Percentiles rank a stretch among this genome's conserved stretches.
phyloP scores from a whole-genome alignment of 1,140 invertebrate species.

The Leptopilina boulardi region DNA sequence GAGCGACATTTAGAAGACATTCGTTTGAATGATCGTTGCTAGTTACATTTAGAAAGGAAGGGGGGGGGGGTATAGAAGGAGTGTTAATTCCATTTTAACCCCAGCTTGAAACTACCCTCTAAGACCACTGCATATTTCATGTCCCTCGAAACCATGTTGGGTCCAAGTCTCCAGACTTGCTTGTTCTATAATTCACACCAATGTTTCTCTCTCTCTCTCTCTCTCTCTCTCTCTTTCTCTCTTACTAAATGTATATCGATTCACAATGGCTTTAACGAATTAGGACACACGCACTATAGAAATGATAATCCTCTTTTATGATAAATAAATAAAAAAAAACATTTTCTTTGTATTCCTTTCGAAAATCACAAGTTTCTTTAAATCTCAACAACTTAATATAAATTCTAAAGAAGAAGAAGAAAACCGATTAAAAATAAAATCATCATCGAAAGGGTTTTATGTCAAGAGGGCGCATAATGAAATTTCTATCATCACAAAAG shows the following conservation, averaged over 20 bases:
- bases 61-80: conserved; percentile 44
- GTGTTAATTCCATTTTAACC: conserved; percentile 74
- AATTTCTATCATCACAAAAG: background rate
- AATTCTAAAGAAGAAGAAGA: too few relatives aligned
- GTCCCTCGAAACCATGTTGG: conserved; percentile 49
- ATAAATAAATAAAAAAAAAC: too few relatives aligned
- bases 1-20: conserved; percentile 42
- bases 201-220: conserved; percentile 59
- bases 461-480: background rate
- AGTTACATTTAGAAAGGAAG: conserved; percentile 6
- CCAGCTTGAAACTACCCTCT: conserved; percentile 67
- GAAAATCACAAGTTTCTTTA: too few relatives aligned
- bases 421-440: background rate
- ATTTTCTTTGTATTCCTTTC: too few relatives aligned
- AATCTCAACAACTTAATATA: too few relatives aligned
- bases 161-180: conserved; percentile 63
- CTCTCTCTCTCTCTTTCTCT: too few relatives aligned
- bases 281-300: too few relatives aligned
- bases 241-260: too few relatives aligned
- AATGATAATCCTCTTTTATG: too few relatives aligned
- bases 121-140: conserved; percentile 74
- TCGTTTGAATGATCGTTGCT: conserved; percentile 52
- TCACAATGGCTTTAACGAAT: conserved; percentile 55
- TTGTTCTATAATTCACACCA: conserved; percentile 68
- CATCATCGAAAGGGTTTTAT: background rate